Base-by-base conservation (phyloP, 2,888 invertebrate genomes). In the Chromoteleia sp. region DNA sequence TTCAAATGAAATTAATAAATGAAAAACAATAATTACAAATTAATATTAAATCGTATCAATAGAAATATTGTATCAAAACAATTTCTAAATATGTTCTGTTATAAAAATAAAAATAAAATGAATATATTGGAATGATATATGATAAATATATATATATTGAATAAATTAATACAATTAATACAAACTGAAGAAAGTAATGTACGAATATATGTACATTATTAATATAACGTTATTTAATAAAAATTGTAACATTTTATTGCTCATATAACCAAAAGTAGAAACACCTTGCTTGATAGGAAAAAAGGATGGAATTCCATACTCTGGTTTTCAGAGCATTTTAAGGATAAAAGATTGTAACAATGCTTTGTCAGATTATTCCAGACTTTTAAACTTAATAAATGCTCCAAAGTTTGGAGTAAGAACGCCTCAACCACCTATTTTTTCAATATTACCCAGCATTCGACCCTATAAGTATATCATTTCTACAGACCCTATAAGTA, bases 261-360 rank as follows among this genome's bases (percentile, higher is more conserved):
- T n/a, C n/a, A n/a, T 36, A 1, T 50, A 12, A 25, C 6, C 12
- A 5, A 50, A 50, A 50, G 2, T 12, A 10, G 21, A 29, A n/a
- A 50, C 48, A 63, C 63, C 63, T 63, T 56, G 43, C 48, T 58
- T 30, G 19, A 36, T 21, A 45, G 58, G 21, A 45, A 30, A 52
- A 59, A 68, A 52, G 17, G 41, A 61, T 48, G 14, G 41, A 73
- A 61, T 61, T 52, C 73, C 61, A 12, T 21, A 73, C 59, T 48
- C 48, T 61, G 19, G 33, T 14, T 54, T 54, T 74, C 65, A 74
- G 45, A 74, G 74, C 74, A 74, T 74, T 74, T 56, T 36, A 63
- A 43, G 56, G 54, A 74, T 54, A 74, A 74, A 74, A 65, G 65
- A 65, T 63, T 65, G 54, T 45, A 68, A 68, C 68, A 70, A 70